Evolutionary conservation across 2,888 invertebrate genomes (phyloP), one percentile per base, ranked within the genome.

Genomic region (Meghimatium bilineatum): DNA sequence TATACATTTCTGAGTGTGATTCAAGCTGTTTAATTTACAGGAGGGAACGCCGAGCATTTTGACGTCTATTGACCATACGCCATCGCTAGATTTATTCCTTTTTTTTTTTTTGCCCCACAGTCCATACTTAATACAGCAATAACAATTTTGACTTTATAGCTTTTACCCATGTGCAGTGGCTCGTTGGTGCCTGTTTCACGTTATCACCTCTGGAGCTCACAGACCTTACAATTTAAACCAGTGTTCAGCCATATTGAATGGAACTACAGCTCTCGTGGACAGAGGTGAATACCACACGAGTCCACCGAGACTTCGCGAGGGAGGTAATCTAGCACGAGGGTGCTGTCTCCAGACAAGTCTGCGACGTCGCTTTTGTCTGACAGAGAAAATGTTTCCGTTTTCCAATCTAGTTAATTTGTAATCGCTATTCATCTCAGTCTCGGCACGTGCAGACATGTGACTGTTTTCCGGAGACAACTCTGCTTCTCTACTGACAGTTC

Each of bases 181-280:
- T 52, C 12, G 14, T 60, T n/a, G 14, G 38, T 0, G 14, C 63
- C n/a, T 63, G 5, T 38, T 36, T n/a, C n/a, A 1, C 20, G 52
- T 80, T 32, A 2, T 72, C 0, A 72, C 20, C 80, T 72, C 80
- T 56, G 80, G 26, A 63, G 32, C 32, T 14, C 3, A 12, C 1
- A 8, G 6, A 17, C 32, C 34, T 38, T 36, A 34, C 82, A 82
- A 76, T 82, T 63, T 63, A 29, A 66, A 82, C 82, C 76, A 82
- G 67, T 82, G 82, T 82, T 82, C 82, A 49, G 76, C 82, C 82
- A 76, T 82, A 82, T 82, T 82, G 75, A 82, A 82, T 82, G 66
- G 5, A 75, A 76, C 49, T 67, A 66, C 67, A 26, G 66, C 49
- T 63, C 49, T 34, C 75, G 66, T 60, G 49, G 67, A 75, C 82